These are phyloP conservation scores for Stictonetta naevosa DNA, from an alignment of 2,113 vertebrate genomes.

Conservation along the genomic window DNA sequence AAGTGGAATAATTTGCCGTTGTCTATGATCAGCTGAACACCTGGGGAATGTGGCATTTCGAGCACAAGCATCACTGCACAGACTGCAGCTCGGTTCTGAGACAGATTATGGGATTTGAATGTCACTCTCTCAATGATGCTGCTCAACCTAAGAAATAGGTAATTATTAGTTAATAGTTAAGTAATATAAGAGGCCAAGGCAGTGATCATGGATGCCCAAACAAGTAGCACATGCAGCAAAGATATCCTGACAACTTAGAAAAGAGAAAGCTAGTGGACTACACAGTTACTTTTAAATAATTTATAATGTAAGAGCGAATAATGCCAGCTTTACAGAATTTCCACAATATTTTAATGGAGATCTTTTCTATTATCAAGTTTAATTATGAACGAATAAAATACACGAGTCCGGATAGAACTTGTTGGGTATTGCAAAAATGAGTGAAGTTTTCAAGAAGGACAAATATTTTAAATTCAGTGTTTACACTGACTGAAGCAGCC, in stretches of 20 bases:
- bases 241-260: not conserved
- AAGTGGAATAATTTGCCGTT: not conserved
- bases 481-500: not conserved
- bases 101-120: not conserved
- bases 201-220: not conserved
- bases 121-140: not conserved
- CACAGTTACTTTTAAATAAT: not conserved
- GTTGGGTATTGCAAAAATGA: not conserved
- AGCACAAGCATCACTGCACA: not conserved
- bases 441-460: not conserved
- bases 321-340: not conserved
- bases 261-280: not conserved
- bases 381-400: not conserved
- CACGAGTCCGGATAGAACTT: rapidly evolving
- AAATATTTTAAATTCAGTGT: not conserved
- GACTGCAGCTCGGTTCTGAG: not conserved
- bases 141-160: too few species aligned
- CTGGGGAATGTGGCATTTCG: not conserved
- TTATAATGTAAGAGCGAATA: rapidly evolving
- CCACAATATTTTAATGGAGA: not conserved
- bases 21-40: rapidly evolving
- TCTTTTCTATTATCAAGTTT: not conserved
- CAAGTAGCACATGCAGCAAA: not conserved
- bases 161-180: not conserved
- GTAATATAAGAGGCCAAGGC: not conserved